Conservation (phyloP, 2,797 vertebrate species). For the Girardinus metallicus region DNA sequence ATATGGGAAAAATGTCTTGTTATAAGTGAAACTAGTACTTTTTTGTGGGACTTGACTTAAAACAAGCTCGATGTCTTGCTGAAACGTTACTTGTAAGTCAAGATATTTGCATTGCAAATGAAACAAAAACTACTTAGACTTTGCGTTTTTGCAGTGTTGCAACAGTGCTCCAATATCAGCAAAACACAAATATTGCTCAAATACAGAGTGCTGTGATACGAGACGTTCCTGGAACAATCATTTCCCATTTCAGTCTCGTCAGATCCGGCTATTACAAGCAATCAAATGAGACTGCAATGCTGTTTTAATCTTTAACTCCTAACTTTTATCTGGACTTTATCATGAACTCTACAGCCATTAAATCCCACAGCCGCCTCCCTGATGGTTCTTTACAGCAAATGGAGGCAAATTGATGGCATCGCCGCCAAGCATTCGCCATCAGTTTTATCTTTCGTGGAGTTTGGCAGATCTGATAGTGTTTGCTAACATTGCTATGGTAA, state of each 20-base stretch:
- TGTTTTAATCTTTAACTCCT: conserved; percentile 41
- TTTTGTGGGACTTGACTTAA: no score
- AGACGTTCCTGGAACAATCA: conserved; percentile 30
- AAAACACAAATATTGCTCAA: conserved; percentile 10
- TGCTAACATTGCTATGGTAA: conserved; percentile 65
- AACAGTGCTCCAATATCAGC: neutral
- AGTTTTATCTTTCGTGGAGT: conserved; percentile 52
- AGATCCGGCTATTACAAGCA: conserved; percentile 27
- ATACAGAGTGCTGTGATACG: conserved; percentile 7
- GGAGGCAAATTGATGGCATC: conserved; percentile 28
- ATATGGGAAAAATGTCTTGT: no score
- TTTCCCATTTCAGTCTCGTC: conserved; percentile 29
- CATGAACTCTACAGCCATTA: conserved; percentile 19
- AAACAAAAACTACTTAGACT: no score
- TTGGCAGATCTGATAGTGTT: conserved; percentile 51
- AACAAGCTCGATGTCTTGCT: no score
- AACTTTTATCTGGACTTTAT: conserved; percentile 42
- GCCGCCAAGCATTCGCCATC: conserved; percentile 31
- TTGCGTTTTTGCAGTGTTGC: no score
- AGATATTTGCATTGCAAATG: no score
- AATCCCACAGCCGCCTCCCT: conserved; percentile 17
- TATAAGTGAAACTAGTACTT: no score
- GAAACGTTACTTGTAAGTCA: no score
- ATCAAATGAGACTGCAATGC: conserved; percentile 64
- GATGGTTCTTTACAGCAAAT: conserved; percentile 16